Percentiles rank a stretch among this genome's conserved stretches.
These are phyloP conservation scores for Muntiacus reevesi DNA, from an alignment of 2,113 vertebrate genomes.

Conservation along the genomic window DNA sequence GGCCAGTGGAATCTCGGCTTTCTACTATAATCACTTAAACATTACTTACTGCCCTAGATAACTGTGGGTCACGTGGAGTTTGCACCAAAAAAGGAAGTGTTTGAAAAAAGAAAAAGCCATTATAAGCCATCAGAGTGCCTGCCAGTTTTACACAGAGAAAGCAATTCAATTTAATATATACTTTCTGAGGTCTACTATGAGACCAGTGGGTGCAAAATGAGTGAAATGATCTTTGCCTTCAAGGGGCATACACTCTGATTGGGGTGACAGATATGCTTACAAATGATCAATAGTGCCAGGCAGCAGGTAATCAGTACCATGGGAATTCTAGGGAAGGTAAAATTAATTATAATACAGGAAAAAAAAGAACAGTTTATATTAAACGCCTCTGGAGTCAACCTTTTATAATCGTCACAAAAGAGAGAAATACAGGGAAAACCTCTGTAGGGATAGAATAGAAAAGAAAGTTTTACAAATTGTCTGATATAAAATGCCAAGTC, in stretches of 20 bases:
- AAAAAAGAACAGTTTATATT: neutral
- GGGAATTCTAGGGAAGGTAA: neutral
- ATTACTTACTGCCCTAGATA: conserved; percentile 48
- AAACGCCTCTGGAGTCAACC: neutral
- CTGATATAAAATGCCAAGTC: neutral
- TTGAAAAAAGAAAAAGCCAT: neutral
- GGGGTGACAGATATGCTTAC: neutral
- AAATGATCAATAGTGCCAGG: neutral
- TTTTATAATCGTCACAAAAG: neutral
- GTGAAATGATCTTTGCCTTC: conserved; percentile 16
- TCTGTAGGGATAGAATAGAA: conserved; percentile 45
- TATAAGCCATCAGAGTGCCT: neutral
- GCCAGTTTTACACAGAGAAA: conserved; percentile 24
- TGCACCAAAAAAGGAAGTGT: neutral
- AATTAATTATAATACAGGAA: neutral
- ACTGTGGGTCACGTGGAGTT: neutral
- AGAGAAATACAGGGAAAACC: conserved; percentile 42
- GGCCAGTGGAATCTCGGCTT: neutral
- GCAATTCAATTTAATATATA: conserved; percentile 20
- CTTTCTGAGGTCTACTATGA: neutral
- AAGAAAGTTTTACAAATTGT: conserved; percentile 4
- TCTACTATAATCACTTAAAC: neutral
- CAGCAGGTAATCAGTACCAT: neutral
- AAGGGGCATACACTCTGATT: neutral
- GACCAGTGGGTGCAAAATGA: neutral